Base-by-base conservation (phyloP, 2,888 invertebrate species). In the Epiblema foenella region DNA sequence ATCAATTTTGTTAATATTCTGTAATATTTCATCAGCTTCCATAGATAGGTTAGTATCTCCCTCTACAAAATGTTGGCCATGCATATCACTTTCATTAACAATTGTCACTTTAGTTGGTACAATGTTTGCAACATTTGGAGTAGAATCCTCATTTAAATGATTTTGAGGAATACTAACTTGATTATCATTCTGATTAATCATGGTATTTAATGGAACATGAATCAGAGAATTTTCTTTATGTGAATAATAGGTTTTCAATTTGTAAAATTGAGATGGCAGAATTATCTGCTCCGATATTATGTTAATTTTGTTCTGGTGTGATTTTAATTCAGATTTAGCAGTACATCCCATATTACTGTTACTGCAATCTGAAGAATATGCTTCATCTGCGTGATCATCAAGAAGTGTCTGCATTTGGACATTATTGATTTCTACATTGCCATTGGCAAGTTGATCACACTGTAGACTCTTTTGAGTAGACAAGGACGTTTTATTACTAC, bases 271-370 rank as follows among this genome's bases (percentile, higher is more conserved):
- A 69, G 81, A 74, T 15, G 76, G 70, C 73, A 78, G 75, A 18
- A 87, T 76, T 69, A 82, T 81, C 78, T 86, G 79, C 75, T 89
- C 81, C 33, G 85, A 84, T 71, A 88, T 77, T 68, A 87, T 84
- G 72, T 81, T 81, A 12, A 86, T 82, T 62, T 76, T 79, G 54
- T 75, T 76, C 49, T 59, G 52, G 49, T 58, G 68, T 42, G 42
- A 42, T 65, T 58, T 69, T 17, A 56, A 59, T 46, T 68, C 68
- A 2, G 54, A 20, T 52, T 58, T 74, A 37, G 56, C 52, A 65
- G 37, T n/a, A 18, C 58, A 37, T 24, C 57, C 72, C 11, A 46
- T 52, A 37, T 75, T 74, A 57, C 72, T 75, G 18, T 66, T 75
- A 58, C 74, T 76, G 51, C 73, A 68, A 49, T 77, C 76, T 29